A percentile compares a stretch with the other conserved stretches of the same genome.
phyloP scores from a whole-genome alignment of 2,797 vertebrate species.

The Scolopax rusticola region DNA sequence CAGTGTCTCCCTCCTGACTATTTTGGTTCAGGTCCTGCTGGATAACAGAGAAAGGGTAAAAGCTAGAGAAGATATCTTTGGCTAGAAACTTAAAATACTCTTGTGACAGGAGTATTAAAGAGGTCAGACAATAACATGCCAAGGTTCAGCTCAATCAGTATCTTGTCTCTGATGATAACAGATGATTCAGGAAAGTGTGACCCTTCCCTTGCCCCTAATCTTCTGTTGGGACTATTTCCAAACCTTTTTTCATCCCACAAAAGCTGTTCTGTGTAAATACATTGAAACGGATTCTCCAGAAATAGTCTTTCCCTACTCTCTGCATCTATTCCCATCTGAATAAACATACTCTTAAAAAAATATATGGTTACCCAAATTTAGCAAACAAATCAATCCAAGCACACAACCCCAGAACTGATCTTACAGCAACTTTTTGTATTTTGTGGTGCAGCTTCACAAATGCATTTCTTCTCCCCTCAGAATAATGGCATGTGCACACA shows the following conservation, averaged over 20 bases:
- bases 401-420: not conserved
- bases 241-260: slow-evolving; percentile 39
- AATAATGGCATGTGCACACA: not conserved
- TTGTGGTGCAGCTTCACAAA: not conserved
- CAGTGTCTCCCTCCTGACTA: not conserved
- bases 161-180: slow-evolving; percentile 42
- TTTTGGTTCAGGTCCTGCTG: not conserved
- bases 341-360: not conserved
- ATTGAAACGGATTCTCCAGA: slow-evolving; percentile 10
- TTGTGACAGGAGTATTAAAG: slow-evolving; percentile 29
- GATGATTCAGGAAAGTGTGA: slow-evolving; percentile 43
- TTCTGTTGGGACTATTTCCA: slow-evolving; percentile 46
- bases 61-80: not conserved
- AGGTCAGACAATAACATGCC: slow-evolving; percentile 27
- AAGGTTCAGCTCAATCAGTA: slow-evolving; percentile 34
- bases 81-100: slow-evolving; percentile 33
- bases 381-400: slow-evolving; percentile 5
- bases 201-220: slow-evolving; percentile 40
- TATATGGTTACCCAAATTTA: not conserved
- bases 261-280: slow-evolving; percentile 27
- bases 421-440: not conserved
- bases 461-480: not conserved
- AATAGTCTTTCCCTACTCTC: not conserved
- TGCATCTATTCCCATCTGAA: not conserved
- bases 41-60: not conserved